Evolutionary conservation across 2,888 invertebrate genomes (phyloP), one percentile per base, ranked within the genome.

Genomic region (Drosophila eohydei): DNA sequence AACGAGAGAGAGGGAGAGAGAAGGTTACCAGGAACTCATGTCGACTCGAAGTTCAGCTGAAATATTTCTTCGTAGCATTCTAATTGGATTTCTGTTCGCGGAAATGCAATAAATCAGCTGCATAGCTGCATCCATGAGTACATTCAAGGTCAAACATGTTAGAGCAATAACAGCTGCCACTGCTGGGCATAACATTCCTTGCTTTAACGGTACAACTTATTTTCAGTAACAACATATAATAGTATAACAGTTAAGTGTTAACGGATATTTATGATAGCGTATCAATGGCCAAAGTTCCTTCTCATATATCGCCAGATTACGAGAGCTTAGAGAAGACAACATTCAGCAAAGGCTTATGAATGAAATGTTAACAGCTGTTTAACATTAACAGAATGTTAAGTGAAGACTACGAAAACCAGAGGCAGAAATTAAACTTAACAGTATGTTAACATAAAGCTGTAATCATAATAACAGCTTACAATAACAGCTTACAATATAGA

Each of bases 31-130:
- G 6, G 58, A 58, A 58, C 8, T 56, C 9, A 5, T 34, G 43
- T 34, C 21, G 21, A 21, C 32, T 34, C 12, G 12, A 30, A 4
- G 8, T 9, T 14, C 14, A 21, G 32, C 21, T 38, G 32, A 51
- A 55, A 16, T 40, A 16, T 34, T 16, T 30, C 11, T 34, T 8
- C 16, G 8, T 7, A 16, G 28, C 28, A 16, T 16, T 34, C 3
- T 48, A 58, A 58, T 48, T 58, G 48, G 38, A 48, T 58, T 38
- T 48, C 30, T 28, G 44, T 58, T 58, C 57, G 7, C 2, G 57
- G 46, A 58, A 38, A 14, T 36, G 38, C 48, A 48, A 48, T 30
- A 12, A 40, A 38, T 28, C 38, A 6, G 21, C 16, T 30, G 38
- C 38, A 48, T 11, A 4, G 41, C 41, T 14, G 41, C 40, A 30